Evolutionary conservation across 1,140 invertebrate genomes (phyloP).

Genomic region (Sitophilus oryzae): DNA sequence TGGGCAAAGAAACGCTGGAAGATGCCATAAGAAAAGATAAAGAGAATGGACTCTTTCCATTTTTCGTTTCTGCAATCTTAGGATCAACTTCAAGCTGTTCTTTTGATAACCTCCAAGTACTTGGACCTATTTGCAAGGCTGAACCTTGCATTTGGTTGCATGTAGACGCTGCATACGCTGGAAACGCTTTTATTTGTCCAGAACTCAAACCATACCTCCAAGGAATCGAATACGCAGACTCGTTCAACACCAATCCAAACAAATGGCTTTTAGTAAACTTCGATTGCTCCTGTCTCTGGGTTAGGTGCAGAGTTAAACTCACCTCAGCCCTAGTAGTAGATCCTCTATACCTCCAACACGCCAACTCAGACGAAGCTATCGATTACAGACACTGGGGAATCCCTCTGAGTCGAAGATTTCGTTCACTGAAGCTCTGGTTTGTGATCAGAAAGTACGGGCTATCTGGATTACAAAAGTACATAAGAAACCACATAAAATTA

Average conservation of each 20-base stretch:
- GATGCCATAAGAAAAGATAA: conserved; percentile 70
- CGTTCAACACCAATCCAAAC: conserved; percentile 90
- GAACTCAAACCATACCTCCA: conserved; percentile 69
- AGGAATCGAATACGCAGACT: conserved; percentile 79
- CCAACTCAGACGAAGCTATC: conserved; percentile 61
- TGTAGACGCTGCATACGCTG: conserved; percentile 78
- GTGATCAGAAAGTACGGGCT: conserved; percentile 78
- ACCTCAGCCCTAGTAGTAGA: conserved; percentile 93
- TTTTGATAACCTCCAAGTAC: conserved; percentile 74
- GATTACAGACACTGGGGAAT: conserved; percentile 90
- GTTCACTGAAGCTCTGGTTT: conserved; percentile 87
- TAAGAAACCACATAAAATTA: conserved; percentile 79
- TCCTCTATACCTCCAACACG: conserved; percentile 86
- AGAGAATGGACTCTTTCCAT: conserved; percentile 74
- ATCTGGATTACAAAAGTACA: conserved; percentile 73
- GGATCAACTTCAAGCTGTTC: conserved; percentile 79
- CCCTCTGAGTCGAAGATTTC: conserved; percentile 77
- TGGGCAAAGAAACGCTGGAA: conserved; percentile 67
- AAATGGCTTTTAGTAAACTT: conserved; percentile 89
- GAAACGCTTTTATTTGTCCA: conserved; percentile 77
- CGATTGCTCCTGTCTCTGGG: conserved; percentile 88
- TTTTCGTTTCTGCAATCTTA: conserved; percentile 76
- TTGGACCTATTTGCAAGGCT: conserved; percentile 71
- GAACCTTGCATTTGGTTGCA: conserved; percentile 63
- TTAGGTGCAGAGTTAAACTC: conserved; percentile 78